Evolutionary conservation across 1,140 invertebrate species (phyloP), one percentile per base, ranked within the genome.

Genomic region (Dendroctonus valens): DNA sequence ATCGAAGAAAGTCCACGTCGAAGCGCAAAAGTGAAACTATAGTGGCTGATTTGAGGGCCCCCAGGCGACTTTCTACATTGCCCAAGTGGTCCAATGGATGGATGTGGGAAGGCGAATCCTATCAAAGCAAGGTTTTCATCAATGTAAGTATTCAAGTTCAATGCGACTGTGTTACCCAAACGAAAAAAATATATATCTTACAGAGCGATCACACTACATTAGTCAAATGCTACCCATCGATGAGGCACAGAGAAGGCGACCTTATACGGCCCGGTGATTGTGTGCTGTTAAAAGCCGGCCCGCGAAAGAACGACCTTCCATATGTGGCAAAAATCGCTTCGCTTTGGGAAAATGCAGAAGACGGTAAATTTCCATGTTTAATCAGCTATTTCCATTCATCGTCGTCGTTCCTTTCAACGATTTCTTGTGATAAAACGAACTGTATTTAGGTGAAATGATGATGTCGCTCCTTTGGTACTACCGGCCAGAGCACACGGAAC

Each of bases 391-490:
- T 14, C 15, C 37, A 55, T 11, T 38, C 15, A 39, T 8, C n/a
- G 11, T 39, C 7, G 26, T 40, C 11, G 11, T 41, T 14, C 2
- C 14, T 39, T 38, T 37, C 8, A 9, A 39, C 40, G 7, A 37
- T 40, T 41, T 55, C 26, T 26, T 26, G 26, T 26, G 26, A 26
- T 26, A 41, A 55, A 51, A 15, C 7, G 11, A 51, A 51, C 11
- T 51, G 49, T 70, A 79, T 77, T 0, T 79, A 96, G 93, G 92
- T 60, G 94, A 97, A 79, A 96, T 97, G 93, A 97, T 96, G 92
- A 92, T 97, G 83, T 95, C 93, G 1, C 81, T 98, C 57, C 80
- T 97, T 53, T 98, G 96, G 96, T 99, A 97, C 82, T 98, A 99
- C 81, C 86, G 95, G 73, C 95, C 96, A 0, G 96, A 99, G 81